Evolutionary conservation across 2,797 vertebrate species (phyloP).

Genomic region (Notolabrus celidotus): DNA sequence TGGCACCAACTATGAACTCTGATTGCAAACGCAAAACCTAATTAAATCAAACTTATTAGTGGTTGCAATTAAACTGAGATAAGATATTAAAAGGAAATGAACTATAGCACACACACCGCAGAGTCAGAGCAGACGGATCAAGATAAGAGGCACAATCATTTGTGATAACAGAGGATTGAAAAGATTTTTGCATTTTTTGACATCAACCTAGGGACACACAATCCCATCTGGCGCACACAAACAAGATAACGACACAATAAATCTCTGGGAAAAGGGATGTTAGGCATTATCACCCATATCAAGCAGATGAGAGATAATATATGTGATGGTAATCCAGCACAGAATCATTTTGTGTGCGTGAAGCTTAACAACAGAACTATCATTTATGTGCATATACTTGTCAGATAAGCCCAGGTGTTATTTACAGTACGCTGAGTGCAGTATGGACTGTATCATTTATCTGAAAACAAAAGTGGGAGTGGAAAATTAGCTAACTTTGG

Average conservation of each 20-base stretch:
- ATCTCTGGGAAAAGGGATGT: background rate
- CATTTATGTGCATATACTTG: background rate
- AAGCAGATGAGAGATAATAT: constrained; percentile 24
- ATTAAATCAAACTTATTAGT: constrained; percentile 23
- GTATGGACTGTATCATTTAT: background rate
- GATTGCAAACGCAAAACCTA: background rate
- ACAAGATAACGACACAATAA: constrained; percentile 21
- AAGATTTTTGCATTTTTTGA: constrained; percentile 16
- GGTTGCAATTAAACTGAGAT: constrained; percentile 16
- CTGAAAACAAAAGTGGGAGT: background rate
- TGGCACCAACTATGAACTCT: background rate
- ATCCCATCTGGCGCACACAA: background rate
- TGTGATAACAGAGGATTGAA: constrained; percentile 16
- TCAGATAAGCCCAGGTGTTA: constrained; percentile 3
- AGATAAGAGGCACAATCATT: constrained; percentile 27
- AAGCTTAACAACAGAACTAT: background rate
- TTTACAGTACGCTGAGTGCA: background rate
- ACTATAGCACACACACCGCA: background rate
- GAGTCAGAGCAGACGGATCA: constrained; percentile 1
- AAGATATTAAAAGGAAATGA: constrained; percentile 24
- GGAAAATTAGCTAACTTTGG: background rate
- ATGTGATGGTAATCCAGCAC: background rate
- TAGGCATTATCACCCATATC: constrained; percentile 22
- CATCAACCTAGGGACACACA: constrained; percentile 12
- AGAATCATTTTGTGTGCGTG: background rate